These are phyloP conservation scores for Bembecia ichneumoniformis DNA, from an alignment of 2,888 invertebrate genomes.

Conservation along the genomic window DNA sequence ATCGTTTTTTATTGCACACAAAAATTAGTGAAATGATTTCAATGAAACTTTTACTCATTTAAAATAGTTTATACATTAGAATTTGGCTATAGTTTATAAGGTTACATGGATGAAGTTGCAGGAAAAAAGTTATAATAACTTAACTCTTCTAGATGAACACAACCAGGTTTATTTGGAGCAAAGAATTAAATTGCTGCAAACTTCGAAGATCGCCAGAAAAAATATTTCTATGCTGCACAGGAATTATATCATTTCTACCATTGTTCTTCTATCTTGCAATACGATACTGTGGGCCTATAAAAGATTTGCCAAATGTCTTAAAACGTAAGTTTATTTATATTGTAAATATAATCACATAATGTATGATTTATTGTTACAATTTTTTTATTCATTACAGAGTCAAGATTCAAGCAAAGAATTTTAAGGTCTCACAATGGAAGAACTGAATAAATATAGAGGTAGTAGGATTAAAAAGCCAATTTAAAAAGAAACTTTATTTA, in stretches of 20 bases:
- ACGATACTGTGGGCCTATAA: conserved; percentile 62
- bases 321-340: conserved; percentile 40
- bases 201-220: conserved; percentile 69
- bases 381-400: conserved; percentile 40
- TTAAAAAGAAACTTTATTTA: neutral
- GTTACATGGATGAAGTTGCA: too few relatives aligned
- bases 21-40: too few relatives aligned
- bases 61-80: neutral
- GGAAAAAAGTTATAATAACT: too few relatives aligned
- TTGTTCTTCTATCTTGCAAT: conserved; percentile 71
- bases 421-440: conserved; percentile 37
- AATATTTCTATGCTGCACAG: conserved; percentile 68
- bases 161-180: conserved; percentile 76
- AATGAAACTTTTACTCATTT: too few relatives aligned
- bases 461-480: neutral
- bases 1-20: too few relatives aligned
- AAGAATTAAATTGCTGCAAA: conserved; percentile 69
- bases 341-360: neutral
- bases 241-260: conserved; percentile 64
- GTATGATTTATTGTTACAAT: neutral
- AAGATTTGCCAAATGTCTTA: conserved; percentile 56
- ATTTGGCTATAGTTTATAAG: neutral
- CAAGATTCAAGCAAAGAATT: conserved; percentile 57
- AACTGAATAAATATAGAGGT: conserved; percentile 23
- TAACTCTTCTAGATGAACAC: conserved; percentile 72